Percentiles rank a stretch among this genome's conserved stretches.
These are phyloP conservation scores for Trachurus trachurus DNA, from an alignment of 2,797 vertebrate species.

Conservation along the genomic window DNA sequence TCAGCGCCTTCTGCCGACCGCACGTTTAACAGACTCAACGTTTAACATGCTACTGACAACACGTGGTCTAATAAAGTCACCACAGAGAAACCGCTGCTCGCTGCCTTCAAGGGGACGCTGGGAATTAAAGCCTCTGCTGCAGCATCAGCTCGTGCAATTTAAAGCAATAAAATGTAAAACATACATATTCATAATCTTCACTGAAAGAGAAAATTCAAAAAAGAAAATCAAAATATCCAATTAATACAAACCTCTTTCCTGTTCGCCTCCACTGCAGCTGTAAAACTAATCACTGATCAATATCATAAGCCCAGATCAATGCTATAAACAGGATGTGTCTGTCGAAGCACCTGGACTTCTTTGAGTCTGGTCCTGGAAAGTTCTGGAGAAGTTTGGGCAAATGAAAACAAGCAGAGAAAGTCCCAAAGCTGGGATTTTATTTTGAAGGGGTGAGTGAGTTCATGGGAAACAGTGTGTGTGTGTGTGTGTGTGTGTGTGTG, in stretches of 20 bases:
- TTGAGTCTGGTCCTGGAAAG: background rate
- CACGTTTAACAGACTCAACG: background rate
- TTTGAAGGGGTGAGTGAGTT: constrained; percentile 70
- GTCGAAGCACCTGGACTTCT: background rate
- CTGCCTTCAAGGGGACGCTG: background rate
- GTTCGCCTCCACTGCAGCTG: background rate
- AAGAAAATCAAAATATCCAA: too few species aligned
- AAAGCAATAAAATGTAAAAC: too few species aligned
- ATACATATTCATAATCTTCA: too few species aligned
- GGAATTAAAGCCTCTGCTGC: background rate
- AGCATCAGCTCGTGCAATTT: background rate
- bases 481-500: too few species aligned
- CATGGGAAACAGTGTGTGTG: constrained; percentile 49
- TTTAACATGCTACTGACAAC: background rate
- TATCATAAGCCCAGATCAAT: background rate
- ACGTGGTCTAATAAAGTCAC: constrained; percentile 13
- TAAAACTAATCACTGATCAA: too few species aligned
- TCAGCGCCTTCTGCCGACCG: background rate
- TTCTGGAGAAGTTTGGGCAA: constrained; percentile 4
- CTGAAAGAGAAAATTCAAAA: too few species aligned
- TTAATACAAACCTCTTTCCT: too few species aligned
- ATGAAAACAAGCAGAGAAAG: background rate
- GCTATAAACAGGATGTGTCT: background rate
- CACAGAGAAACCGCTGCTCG: background rate
- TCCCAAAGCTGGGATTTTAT: constrained; percentile 39